Evolutionary conservation across 2,888 invertebrate species (phyloP).

Genomic region (Cylindroiulus punctatus): DNA sequence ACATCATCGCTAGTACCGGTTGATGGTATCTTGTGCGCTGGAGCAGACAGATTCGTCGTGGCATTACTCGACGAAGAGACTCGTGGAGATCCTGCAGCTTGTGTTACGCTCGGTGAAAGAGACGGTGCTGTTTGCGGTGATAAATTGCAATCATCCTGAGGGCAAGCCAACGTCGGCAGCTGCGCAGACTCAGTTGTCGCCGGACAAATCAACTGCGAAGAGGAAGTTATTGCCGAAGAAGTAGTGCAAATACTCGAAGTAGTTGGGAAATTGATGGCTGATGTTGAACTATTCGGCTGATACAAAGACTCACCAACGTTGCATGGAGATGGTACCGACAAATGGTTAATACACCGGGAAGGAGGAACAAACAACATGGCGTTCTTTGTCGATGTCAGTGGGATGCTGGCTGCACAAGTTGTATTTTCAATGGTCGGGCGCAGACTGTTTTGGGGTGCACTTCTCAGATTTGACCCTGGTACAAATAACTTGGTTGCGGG

Average conservation of each 20-base stretch:
- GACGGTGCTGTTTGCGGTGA: not conserved
- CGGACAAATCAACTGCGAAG: not conserved
- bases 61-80: constrained; percentile 54
- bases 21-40: not conserved
- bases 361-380: not conserved
- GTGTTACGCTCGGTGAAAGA: constrained; percentile 14
- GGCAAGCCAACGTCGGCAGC: not conserved
- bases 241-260: not conserved
- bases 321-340: not conserved
- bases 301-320: not conserved
- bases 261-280: not conserved
- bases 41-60: not conserved
- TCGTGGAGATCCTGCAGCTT: constrained; percentile 51
- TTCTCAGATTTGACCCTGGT: not conserved
- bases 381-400: not conserved
- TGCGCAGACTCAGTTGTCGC: no score
- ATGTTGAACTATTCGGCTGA: not conserved
- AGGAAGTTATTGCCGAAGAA: constrained; percentile 1
- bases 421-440: not conserved
- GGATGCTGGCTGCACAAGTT: not conserved
- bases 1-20: not conserved
- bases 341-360: not conserved
- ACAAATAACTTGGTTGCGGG: not conserved
- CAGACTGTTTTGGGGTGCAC: not conserved
- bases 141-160: not conserved